Base-by-base conservation (phyloP, 30 jellyfish, hydroid and myxozoan genomes). In the Aurelia coerulea region DNA sequence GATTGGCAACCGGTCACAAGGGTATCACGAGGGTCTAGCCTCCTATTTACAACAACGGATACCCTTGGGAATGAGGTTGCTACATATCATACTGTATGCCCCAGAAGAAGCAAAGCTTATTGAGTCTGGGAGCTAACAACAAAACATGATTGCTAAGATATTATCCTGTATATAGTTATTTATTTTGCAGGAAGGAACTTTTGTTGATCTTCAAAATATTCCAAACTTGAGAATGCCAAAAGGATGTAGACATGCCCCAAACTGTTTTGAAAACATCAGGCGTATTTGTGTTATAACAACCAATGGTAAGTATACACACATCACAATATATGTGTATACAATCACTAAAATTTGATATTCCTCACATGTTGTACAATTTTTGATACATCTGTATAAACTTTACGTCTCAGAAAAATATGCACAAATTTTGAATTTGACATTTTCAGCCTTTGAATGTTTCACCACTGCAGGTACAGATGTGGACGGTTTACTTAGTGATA, bases 161-260 rank as follows among this genome's bases (percentile, higher is more conserved):
- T 42, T 42, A 5, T 5, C 53, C 8, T 3, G 10, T 42, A 42
- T 42, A 74, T 35, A 19, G 1, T 31, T 35, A 35, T 78, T 14
- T 60, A 11, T 78, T 64, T 78, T 78, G 59, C 10, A 78, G 89
- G 89, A 78, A 78, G 89, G 79, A 59, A 60, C 79, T 37, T 78
- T 78, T 35, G 31, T 35, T 59, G 89, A 34, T 37, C 64, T 78
- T 17, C 67, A 78, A 42, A 12, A 78, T 65, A 78, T 50, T 41
- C 89, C 89, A 62, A 62, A 60, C 17, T 62, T 78, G 59, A 16
- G 64, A 17, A 31, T 60, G 63, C 89, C 89, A 78, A 60, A 62
- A 17, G 89, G 89, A 62, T 2, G 31, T 14, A 6, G 18, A 50
- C 89, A 78, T 64, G 62, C 63, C 2, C 41, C 79, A 17, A 35